Percentiles rank a stretch among this genome's conserved stretches.
Evolutionary conservation across 1,140 invertebrate genomes (phyloP).

Genomic region (Microplitis mediator): DNA sequence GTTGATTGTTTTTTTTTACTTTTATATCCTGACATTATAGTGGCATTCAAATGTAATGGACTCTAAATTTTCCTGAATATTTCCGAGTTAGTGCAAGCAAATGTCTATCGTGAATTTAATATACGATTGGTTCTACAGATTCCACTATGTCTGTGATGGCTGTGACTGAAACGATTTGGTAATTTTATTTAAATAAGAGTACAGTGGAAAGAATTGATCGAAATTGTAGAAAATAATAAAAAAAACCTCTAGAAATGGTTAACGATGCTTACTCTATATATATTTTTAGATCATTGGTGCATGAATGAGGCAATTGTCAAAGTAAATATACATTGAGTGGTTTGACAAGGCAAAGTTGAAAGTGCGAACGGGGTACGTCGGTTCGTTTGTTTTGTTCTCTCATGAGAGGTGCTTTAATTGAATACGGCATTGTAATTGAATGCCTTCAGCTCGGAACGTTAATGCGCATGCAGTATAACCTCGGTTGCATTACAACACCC

Average conservation of each 20-base stretch:
- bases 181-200: too few relatives aligned
- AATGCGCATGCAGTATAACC: conserved; percentile 18
- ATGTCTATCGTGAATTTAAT: too few relatives aligned
- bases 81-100: too few relatives aligned
- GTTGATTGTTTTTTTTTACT: background rate
- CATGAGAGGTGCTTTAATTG: conserved; percentile 18
- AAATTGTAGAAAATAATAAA: too few relatives aligned
- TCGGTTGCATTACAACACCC: background rate
- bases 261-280: too few relatives aligned
- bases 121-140: too few relatives aligned
- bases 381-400: conserved; percentile 18
- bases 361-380: conserved; percentile 7
- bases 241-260: too few relatives aligned
- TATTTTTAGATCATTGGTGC: too few relatives aligned
- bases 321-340: background rate
- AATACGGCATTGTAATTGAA: conserved; percentile 25
- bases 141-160: too few relatives aligned
- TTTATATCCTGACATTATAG: conserved; percentile 1
- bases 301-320: background rate
- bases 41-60: background rate
- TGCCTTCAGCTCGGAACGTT: conserved; percentile 21
- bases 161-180: too few relatives aligned
- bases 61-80: too few relatives aligned
- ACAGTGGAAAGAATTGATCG: too few relatives aligned
- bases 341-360: background rate